Base-by-base conservation (phyloP, 2,888 invertebrate species). In the Tipula confusa region DNA sequence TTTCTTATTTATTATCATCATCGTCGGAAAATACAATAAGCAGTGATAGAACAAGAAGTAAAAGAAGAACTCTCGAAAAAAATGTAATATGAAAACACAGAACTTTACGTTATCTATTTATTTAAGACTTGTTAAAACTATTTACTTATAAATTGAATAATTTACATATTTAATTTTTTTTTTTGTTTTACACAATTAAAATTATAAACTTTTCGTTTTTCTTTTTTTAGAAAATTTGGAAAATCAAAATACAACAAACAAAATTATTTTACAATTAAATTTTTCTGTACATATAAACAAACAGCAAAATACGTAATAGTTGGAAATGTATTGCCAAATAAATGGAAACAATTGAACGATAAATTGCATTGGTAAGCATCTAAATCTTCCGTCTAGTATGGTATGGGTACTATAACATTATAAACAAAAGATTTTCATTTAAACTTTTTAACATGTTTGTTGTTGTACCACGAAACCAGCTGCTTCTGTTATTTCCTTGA, bases 121-220 rank as follows among this genome's bases (percentile, higher is more conserved):
- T 64, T 24, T 64, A 64, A 64, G 64, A 64, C 64, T 64, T 64
- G 64, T 64, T 64, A 64, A 64, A 64, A 64, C 64, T 64, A 64
- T 64, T 64, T 64, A 24, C 64, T 64, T 64, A 64, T 64, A 64
- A 64, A 64, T 64, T 64, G 64, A 64, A 64, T 64, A 64, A 64
- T 64, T 64, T 64, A n/a, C n/a, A n/a, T n/a, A 64, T 64, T 24
- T 24, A 64, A 36, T 64, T 64, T 64, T 24, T 64, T 64, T 24
- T 64, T 24, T 64, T 43, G 9, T 64, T 64, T 11, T 64, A 64
- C 24, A 64, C 18, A 24, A 64, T 24, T 64, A 64, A 64, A 64
- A 64, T 64, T 64, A 64, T n/a, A 64, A 64, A 64, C 24, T 64
- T 64, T 64, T 36, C n/a, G 2, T 33, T 2, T n/a, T 33, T 33